Evolutionary conservation across 2,888 invertebrate species (phyloP), one percentile per base, ranked within the genome.

Genomic region (Caenorhabditis zanzibari): DNA sequence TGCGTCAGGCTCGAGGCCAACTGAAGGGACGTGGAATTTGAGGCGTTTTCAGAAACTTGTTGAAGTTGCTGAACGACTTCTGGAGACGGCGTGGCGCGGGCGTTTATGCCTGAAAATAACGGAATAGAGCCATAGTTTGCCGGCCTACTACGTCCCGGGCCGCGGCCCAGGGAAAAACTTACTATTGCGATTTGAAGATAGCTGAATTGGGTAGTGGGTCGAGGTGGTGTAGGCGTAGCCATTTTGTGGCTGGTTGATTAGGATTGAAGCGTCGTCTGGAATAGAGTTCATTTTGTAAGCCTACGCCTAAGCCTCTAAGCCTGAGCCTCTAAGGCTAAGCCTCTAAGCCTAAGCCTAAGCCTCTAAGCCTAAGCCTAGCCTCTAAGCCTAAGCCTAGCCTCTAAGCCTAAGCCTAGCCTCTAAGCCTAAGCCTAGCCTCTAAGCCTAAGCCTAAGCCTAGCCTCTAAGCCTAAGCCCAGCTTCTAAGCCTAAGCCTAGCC

Each of bases 1-100:
- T 56, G 54, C 2, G 72, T 82, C 9, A 86, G 61, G 12, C 58
- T 81, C 32, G 63, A 59, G 3, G 86, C 86, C 77, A 86, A 47
- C 14, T 80, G 66, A 1, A 86, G 69, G 0, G 81, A 32, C 10
- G 77, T 80, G 12, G 77, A 64, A 35, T 80, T 74, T 16, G 74
- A 59, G 14, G 86, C 61, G n/a, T 54, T 69, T 26, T 58, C 58
- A 1, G 58, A 58, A 2, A 38, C 49, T 44, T 71, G 44, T 32
- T 56, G 58, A 41, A 71, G 22, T 22, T 71, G 44, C 22, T 47
- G 28, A 1, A 82, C 79, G 47, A 82, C 56, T 69, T 77, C 59
- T 35, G 82, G 69, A 22, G 82, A 82, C 26, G 82, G 82, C 26
- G 82, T 82, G 6, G 73, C 77, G 3, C 49, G 52, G 16, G 44